These are phyloP conservation scores for Eucriotettix oculatus DNA, from an alignment of 2,888 invertebrate genomes.

Conservation along the genomic window DNA sequence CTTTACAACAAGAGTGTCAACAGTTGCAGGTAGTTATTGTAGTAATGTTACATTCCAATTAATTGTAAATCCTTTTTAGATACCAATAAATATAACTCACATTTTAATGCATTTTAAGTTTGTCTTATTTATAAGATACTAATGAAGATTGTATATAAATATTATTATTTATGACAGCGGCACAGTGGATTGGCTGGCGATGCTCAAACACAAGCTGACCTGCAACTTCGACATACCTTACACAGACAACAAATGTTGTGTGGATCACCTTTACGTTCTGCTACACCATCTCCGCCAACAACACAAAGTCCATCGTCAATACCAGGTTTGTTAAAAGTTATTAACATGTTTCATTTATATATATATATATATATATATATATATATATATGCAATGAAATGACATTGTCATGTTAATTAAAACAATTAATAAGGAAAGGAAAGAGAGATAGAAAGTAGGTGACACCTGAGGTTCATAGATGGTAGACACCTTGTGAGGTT, in stretches of 20 bases:
- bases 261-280: conserved; percentile 19
- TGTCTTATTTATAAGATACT: not conserved
- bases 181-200: conserved; percentile 19
- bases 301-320: conserved; percentile 17
- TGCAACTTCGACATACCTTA: conserved; percentile 26
- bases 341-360: not conserved
- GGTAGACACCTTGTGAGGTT: too few species aligned
- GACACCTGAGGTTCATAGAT: too few species aligned
- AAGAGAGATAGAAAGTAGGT: too few species aligned
- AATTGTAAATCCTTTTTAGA: not conserved
- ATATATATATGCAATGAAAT: too few species aligned
- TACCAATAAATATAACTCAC: not conserved
- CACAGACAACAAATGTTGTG: conserved; percentile 25
- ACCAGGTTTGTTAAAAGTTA: conserved; percentile 12
- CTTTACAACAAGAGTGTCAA: conserved; percentile 63
- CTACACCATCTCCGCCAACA: conserved; percentile 17
- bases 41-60: not conserved
- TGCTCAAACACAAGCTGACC: conserved; percentile 20
- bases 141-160: not conserved
- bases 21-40: conserved; percentile 45
- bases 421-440: too few species aligned
- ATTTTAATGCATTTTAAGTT: not conserved
- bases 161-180: conserved; percentile 18
- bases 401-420: too few species aligned
- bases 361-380: too few species aligned